A percentile compares a stretch with the other conserved stretches of the same genome.
phyloP scores from a whole-genome alignment of 2,113 vertebrate species.

The Dolichotis patagonum region DNA sequence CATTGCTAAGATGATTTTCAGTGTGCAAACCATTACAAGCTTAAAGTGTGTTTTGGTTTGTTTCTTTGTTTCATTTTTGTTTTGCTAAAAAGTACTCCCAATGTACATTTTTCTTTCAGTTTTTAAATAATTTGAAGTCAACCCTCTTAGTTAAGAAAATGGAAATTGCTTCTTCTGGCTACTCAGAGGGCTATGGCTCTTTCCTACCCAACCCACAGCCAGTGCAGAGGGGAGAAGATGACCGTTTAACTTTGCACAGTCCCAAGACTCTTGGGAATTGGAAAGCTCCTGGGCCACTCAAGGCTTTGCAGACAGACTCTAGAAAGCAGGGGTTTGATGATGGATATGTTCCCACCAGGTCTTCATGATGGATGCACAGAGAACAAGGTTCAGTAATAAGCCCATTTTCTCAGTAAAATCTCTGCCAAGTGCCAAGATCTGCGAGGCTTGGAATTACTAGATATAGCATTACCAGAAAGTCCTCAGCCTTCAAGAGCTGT shows the following conservation, averaged over 20 bases:
- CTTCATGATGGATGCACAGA: not conserved
- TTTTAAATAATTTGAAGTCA: not conserved
- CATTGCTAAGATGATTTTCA: not conserved
- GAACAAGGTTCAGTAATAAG: not conserved
- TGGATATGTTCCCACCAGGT: not conserved
- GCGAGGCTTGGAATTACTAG: not conserved
- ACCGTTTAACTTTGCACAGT: fast-evolving
- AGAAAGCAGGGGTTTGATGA: not conserved
- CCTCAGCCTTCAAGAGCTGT: not conserved
- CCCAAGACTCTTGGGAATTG: not conserved
- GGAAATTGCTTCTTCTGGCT: not conserved
- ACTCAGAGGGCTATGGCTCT: fast-evolving
- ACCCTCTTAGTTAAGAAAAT: not conserved
- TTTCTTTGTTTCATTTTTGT: not conserved
- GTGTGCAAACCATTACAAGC: not conserved
- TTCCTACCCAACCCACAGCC: not conserved
- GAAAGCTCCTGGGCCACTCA: not conserved
- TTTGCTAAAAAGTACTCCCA: not conserved
- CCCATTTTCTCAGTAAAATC: not conserved
- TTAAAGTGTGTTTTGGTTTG: not conserved
- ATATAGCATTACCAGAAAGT: not conserved
- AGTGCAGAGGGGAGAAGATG: fast-evolving
- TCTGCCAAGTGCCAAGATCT: fast-evolving
- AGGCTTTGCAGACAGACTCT: not conserved
- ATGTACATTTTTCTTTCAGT: not conserved